These are phyloP conservation scores for Furcifer pardalis DNA, from an alignment of 2,797 vertebrate genomes.

Conservation along the genomic window DNA sequence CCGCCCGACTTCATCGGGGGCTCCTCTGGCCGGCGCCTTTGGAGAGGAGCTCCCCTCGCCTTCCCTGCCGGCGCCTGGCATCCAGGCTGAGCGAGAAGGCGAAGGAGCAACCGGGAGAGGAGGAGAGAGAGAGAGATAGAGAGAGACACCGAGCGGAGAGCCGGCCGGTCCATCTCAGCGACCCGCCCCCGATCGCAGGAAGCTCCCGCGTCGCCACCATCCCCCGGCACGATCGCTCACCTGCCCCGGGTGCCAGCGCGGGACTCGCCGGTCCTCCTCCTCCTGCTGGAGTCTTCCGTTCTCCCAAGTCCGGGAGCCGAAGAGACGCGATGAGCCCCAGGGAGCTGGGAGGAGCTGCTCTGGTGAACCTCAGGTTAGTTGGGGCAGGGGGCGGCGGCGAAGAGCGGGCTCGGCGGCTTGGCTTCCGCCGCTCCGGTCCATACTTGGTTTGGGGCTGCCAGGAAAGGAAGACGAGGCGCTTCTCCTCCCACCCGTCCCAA, in stretches of 20 bases:
- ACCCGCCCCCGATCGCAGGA: no score
- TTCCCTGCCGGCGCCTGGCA: no score
- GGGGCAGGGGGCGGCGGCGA: no score
- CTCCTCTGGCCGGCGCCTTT: neutral
- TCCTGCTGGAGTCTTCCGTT: no score
- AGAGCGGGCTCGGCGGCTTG: no score
- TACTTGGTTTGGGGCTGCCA: no score
- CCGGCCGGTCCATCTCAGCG: neutral
- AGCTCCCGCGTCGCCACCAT: neutral
- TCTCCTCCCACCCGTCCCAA: no score
- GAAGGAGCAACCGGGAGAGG: no score
- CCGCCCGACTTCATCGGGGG: no score
- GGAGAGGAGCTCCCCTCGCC: neutral
- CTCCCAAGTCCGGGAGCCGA: neutral
- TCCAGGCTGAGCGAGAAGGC: neutral
- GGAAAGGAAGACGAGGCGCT: neutral
- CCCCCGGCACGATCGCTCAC: neutral
- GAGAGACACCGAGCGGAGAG: neutral
- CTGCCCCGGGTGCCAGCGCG: neutral
- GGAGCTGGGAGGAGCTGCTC: neutral
- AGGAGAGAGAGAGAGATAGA: neutral
- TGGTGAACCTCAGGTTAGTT: slow-evolving; percentile 20
- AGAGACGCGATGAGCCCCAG: neutral
- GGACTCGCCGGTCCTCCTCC: neutral
- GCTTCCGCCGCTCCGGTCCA: neutral